Percentiles rank a stretch among this genome's conserved stretches.
Evolutionary conservation across 2,888 invertebrate species (phyloP).

Genomic region (Sminthurinus aureus): DNA sequence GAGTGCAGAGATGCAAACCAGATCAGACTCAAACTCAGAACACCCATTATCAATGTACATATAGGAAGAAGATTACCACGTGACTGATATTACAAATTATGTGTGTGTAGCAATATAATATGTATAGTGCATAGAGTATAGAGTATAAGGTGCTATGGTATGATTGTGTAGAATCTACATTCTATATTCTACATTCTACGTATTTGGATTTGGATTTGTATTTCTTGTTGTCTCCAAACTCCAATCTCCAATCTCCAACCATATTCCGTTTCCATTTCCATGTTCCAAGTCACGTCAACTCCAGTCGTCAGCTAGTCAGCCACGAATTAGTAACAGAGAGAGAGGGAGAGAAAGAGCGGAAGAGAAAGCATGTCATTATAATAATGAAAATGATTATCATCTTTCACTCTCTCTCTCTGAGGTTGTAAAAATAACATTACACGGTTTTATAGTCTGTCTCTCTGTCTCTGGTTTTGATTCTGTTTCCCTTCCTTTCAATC

Average conservation of each 20-base stretch:
- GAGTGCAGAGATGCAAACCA: no score
- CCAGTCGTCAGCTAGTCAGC: background rate
- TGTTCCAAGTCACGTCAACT: conserved; percentile 50
- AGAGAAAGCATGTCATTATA: conserved; percentile 60
- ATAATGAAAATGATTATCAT: conserved; percentile 60
- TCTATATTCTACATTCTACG: background rate
- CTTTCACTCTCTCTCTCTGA: conserved; percentile 45
- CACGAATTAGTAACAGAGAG: background rate
- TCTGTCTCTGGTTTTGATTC: no score
- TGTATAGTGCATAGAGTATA: no score
- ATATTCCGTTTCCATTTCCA: background rate
- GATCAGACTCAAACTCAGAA: background rate
- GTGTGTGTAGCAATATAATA: background rate
- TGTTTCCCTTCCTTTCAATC: background rate
- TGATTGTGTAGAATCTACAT: no score
- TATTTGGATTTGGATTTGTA: no score
- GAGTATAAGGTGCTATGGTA: no score
- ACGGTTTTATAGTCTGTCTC: conserved; percentile 15
- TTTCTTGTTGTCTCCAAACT: background rate
- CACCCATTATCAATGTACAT: background rate
- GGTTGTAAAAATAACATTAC: conserved; percentile 27
- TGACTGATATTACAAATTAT: background rate
- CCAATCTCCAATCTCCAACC: no score
- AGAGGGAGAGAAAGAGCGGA: conserved; percentile 23
- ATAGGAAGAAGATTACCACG: background rate